Evolutionary conservation across 1,140 invertebrate species (phyloP).

Genomic region (Diprion similis): DNA sequence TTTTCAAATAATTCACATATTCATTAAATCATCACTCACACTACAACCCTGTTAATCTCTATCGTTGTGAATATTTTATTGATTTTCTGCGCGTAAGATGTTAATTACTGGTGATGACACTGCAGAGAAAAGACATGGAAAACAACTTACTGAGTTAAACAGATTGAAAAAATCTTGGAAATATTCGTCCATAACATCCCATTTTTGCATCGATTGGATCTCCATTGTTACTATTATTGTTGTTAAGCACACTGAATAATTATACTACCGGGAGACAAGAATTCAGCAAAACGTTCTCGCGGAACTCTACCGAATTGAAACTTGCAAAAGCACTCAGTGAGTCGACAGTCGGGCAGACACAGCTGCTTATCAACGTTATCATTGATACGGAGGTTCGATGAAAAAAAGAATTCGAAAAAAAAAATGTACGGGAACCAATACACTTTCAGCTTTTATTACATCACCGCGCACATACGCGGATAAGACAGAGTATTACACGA

Average conservation of each 20-base stretch:
- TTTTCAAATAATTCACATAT: no score
- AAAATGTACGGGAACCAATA: not conserved
- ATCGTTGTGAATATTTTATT: no score
- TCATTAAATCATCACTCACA: no score
- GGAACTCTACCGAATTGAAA: not conserved
- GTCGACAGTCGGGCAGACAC: not conserved
- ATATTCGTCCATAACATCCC: slow-evolving; percentile 42
- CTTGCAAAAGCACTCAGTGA: not conserved
- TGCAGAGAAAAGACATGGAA: not conserved
- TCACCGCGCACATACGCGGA: no score
- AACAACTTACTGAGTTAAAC: slow-evolving; percentile 34
- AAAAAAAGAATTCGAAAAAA: not conserved
- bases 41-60: no score
- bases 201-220: slow-evolving; percentile 31
- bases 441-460: no score
- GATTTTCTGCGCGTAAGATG: no score
- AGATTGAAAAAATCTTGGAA: slow-evolving; percentile 33
- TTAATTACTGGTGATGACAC: no score
- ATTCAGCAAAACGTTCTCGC: not conserved
- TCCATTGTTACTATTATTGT: slow-evolving; percentile 33
- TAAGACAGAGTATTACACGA: not conserved
- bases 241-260: not conserved
- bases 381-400: not conserved
- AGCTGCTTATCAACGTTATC: not conserved
- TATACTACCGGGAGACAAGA: not conserved